Conservation (phyloP, 2,888 invertebrate species). For the Eueremaeus valkanovi region DNA sequence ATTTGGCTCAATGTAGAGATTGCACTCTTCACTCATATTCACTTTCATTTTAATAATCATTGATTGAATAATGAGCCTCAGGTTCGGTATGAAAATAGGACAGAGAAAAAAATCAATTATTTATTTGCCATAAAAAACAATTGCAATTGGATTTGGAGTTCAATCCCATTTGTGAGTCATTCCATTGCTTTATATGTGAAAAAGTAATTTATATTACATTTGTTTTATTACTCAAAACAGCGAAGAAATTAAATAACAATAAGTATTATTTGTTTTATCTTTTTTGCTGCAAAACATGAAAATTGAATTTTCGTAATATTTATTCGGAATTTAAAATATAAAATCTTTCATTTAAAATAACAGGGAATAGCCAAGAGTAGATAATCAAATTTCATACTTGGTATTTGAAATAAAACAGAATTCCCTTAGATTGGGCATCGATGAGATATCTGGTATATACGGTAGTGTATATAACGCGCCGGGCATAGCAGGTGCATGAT, state of each 20-base stretch:
- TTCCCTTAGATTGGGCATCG: no score
- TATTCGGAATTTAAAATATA: slow-evolving; percentile 1
- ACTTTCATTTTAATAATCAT: neutral
- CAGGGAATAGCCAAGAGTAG: no score
- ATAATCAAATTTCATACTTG: no score
- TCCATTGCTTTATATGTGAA: neutral
- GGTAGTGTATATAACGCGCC: no score
- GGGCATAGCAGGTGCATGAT: no score
- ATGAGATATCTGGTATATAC: no score
- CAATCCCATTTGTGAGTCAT: neutral
- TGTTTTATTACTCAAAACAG: slow-evolving; percentile 5
- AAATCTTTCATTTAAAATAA: no score
- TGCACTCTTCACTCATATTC: no score
- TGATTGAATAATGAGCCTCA: neutral
- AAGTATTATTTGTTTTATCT: slow-evolving; percentile 11
- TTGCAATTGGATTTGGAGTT: neutral
- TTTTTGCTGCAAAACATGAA: neutral
- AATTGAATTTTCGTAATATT: neutral
- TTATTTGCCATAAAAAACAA: neutral
- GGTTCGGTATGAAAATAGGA: neutral
- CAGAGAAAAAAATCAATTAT: neutral
- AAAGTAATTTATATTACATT: slow-evolving; percentile 22
- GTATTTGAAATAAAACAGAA: no score
- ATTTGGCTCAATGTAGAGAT: no score
- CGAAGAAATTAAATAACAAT: slow-evolving; percentile 16